These are phyloP conservation scores for Glossophaga mutica DNA, from an alignment of 2,797 vertebrate genomes.

Conservation along the genomic window DNA sequence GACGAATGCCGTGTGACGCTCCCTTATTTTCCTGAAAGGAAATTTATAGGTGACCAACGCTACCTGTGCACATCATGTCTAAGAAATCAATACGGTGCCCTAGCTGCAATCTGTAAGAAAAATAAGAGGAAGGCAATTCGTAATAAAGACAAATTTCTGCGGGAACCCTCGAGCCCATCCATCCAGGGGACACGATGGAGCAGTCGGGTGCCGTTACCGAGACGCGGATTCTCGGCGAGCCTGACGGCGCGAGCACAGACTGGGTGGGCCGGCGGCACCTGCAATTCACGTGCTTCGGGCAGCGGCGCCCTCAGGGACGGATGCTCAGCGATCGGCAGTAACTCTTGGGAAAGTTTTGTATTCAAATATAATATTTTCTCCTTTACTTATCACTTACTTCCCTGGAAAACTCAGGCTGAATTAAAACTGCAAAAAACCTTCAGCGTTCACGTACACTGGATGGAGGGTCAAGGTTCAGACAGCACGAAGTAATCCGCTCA, in stretches of 20 bases:
- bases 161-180: background rate
- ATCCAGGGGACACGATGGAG: background rate
- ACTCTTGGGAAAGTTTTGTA: background rate
- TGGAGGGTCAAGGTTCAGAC: background rate
- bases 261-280: accelerated
- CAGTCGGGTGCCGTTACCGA: background rate
- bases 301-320: background rate
- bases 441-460: background rate
- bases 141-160: conserved; percentile 2
- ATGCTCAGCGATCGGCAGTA: background rate
- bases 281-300: background rate
- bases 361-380: background rate
- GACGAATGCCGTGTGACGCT: background rate
- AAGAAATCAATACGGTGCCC: background rate
- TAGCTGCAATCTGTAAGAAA: background rate
- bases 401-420: background rate
- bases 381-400: background rate
- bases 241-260: background rate
- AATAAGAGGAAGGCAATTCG: conserved; percentile 22
- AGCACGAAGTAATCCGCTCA: background rate
- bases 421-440: background rate
- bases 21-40: background rate
- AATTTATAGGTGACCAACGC: background rate
- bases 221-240: accelerated
- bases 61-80: background rate